Evolutionary conservation across 2,888 invertebrate genomes (phyloP).

Genomic region (Volucella inflata): DNA sequence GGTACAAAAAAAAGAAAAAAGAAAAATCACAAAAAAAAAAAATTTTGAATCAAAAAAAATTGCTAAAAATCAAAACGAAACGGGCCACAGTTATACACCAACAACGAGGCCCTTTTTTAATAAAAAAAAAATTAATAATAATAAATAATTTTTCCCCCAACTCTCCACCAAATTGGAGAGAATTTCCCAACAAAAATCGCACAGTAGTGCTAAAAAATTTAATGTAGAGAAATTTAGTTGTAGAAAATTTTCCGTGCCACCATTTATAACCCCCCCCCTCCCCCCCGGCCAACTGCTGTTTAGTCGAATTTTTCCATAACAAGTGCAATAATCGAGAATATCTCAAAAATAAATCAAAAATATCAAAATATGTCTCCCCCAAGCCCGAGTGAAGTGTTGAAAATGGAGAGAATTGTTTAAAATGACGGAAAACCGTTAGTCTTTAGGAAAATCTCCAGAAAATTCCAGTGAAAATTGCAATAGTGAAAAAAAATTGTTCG

Average conservation of each 20-base stretch:
- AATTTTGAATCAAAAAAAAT: slow-evolving; percentile 8
- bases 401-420: slow-evolving; percentile 12
- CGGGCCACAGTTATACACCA: background rate
- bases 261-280: background rate
- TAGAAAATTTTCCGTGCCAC: slow-evolving; percentile 29
- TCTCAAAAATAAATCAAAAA: background rate
- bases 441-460: background rate
- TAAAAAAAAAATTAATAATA: background rate
- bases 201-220: slow-evolving; percentile 1
- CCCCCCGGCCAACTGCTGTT: slow-evolving; percentile 14
- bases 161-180: background rate
- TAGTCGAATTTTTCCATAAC: slow-evolving; percentile 37
- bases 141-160: background rate
- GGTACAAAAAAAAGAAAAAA: slow-evolving; percentile 34
- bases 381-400: slow-evolving; percentile 19
- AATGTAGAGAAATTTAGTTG: slow-evolving; percentile 64
- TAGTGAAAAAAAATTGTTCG: slow-evolving; percentile 14
- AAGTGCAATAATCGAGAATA: slow-evolving; percentile 62
- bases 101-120: no score
- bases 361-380: slow-evolving; percentile 14
- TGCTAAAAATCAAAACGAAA: background rate
- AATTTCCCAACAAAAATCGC: slow-evolving; percentile 12
- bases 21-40: slow-evolving; percentile 21
- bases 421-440: background rate
- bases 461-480: slow-evolving; percentile 4